Base-by-base conservation (phyloP, 2,888 invertebrate species). In the Hypsopygia costalis region DNA sequence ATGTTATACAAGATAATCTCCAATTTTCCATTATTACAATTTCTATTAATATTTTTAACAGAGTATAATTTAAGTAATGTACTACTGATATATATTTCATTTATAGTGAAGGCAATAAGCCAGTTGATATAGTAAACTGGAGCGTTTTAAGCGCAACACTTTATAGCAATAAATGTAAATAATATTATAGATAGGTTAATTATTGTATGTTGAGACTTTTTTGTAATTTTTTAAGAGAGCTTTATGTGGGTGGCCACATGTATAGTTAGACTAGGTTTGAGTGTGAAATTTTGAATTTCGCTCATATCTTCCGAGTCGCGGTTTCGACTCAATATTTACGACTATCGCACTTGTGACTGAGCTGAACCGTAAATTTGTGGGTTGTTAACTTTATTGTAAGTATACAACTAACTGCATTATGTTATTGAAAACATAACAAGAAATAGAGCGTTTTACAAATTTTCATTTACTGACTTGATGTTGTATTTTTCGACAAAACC, bases 131-230 rank as follows among this genome's bases (percentile, higher is more conserved):
- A 69, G 52, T 58, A 59, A 68, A 76, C 67, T 75, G 66, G 72
- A 55, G 86, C 86, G 87, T 86, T 85, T 44, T 72, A 81, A 87
- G 83, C 87, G 87, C 87, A 71, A 74, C 58, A 77, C 75, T 81
- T 67, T 68, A 86, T 87, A 87, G 87, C 86, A 88, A 87, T 88
- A 87, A 82, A 66, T 88, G 87, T 88, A 86, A 56, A 87, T 86
- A 87, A 53, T 51, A 61, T 65, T 58, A 70, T 87, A 87, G 87
- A 81, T 87, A 88, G 87, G 74, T 70, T 85, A 85, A 87, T 82
- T 85, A 81, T 79, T 78, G 69, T 81, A 82, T 68, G 82, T 85
- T 85, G 75, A 80, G 61, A 78, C 62, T 69, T 81, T 16, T 81
- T 81, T 82, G 78, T 83, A 85, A 75, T 85, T 81, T 81, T 81